Evolutionary conservation across 2,888 invertebrate species (phyloP), one percentile per base, ranked within the genome.

Genomic region (Oscheius sp.): DNA sequence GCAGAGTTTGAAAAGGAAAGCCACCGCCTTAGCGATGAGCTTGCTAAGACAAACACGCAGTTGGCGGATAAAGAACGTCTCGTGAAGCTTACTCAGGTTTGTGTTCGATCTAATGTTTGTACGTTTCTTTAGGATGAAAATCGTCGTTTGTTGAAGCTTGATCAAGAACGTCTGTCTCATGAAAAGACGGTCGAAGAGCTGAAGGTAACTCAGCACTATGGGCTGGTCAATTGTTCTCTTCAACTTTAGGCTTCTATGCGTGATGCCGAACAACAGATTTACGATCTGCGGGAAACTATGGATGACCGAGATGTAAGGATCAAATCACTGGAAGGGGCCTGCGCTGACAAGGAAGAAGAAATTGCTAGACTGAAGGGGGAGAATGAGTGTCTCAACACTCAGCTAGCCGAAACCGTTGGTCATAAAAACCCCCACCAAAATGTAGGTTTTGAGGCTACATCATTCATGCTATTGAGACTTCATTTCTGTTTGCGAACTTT

Each of bases 381-480:
- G 2, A 62, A 70, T 59, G 29, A n/a, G 3, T 74, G 74, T 9
- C 65, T 78, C 10, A 71, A 58, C 29, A 3, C 29, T 3, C 59
- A 58, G 29, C 32, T 58, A 3, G 29, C 59, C 5, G 59, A 58
- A 29, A 21, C 33, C 7, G 13, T 35, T 3, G 35, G 59, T 7
- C 59, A 58, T 13, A 29, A 13, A 11, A 58, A 58, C 35, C 29
- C 13, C 2, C 59, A 58, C 11, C 59, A 58, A 58, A 58, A 29
- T 29, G 59, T 58, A 3, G 9, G 57, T 21, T 13, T 21, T 9
- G 11, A 9, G 11, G 11, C 10, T 13, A 11, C 10, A 13, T 21
- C 21, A 21, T 21, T 21, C 21, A 21, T 21, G 21, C 21, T 21
- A 21, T 21, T 21, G 11, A 21, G 21, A 21, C 21, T 21, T 21